Conservation (phyloP, 2,797 vertebrate species). For the Coregonus sp. region DNA sequence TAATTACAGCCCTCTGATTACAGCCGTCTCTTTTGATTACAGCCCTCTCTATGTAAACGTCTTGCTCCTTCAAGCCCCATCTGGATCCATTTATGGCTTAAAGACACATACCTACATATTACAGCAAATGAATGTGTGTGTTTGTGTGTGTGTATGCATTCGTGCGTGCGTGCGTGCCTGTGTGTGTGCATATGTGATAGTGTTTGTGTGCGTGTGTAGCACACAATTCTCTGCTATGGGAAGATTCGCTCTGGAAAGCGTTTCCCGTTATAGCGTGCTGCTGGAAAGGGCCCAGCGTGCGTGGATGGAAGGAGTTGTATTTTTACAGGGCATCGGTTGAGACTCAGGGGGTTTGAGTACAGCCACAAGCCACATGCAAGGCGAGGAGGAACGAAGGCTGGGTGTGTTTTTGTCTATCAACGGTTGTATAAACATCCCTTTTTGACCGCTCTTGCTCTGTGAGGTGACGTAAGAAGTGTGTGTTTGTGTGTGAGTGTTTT, state of each 20-base stretch:
- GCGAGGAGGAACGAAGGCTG: conserved; percentile 3
- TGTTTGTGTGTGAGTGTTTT: not conserved
- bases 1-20: conserved; percentile 58
- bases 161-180: conserved; percentile 14
- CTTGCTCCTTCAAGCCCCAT: conserved; percentile 67
- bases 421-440: conserved; percentile 39
- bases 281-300: conserved; percentile 45
- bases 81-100: conserved; percentile 82
- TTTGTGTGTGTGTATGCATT: conserved; percentile 33
- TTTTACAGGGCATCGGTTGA: conserved; percentile 48
- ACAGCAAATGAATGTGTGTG: conserved; percentile 27
- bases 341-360: conserved; percentile 42
- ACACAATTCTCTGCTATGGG: conserved; percentile 28
- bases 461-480: conserved; percentile 28
- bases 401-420: conserved; percentile 14
- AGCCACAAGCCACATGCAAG: conserved; percentile 45
- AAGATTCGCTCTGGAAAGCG: conserved; percentile 63
- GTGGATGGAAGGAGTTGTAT: conserved; percentile 35
- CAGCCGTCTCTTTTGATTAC: conserved; percentile 65
- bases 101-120: conserved; percentile 75
- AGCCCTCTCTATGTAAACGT: conserved; percentile 72
- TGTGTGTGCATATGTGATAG: not conserved
- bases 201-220: not conserved
- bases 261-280: conserved; percentile 63
- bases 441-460: conserved; percentile 17